A percentile compares a stretch with the other conserved stretches of the same genome.
Conservation (phyloP, 1,140 invertebrate species). For the Zaprionus ornatus region DNA sequence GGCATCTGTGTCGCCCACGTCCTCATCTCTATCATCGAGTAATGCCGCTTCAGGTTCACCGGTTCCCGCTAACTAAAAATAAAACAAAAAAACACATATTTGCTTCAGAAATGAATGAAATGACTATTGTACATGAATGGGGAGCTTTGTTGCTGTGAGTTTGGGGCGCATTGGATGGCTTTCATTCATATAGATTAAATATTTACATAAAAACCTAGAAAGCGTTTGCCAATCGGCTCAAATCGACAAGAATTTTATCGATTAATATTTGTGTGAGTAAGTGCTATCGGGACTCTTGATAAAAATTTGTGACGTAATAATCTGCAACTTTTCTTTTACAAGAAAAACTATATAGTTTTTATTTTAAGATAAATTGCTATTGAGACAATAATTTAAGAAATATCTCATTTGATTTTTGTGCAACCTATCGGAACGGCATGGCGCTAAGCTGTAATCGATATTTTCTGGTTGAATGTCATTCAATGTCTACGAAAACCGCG, state of each 20-base stretch:
- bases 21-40: conserved; percentile 80
- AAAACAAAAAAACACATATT: conserved; percentile 58
- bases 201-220: not conserved
- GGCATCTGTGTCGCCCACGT: conserved; percentile 75
- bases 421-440: not conserved
- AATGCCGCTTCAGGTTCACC: conserved; percentile 78
- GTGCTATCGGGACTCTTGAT: not conserved
- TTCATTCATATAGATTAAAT: conserved; percentile 4
- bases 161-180: not conserved
- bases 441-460: conserved; percentile 7
- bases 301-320: conserved; percentile 17
- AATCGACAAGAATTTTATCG: not conserved
- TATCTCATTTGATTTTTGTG: not conserved
- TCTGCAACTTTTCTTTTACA: not conserved
- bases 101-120: conserved; percentile 62
- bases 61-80: conserved; percentile 79
- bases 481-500: not conserved
- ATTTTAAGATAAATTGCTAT: not conserved
- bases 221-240: not conserved
- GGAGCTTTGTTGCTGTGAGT: conserved; percentile 3
- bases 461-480: not conserved
- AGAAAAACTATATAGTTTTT: not conserved
- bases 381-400: not conserved
- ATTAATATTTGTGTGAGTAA: not conserved
- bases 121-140: conserved; percentile 16